These are phyloP conservation scores for Alca torda DNA, from an alignment of 2,797 vertebrate species.

Conservation along the genomic window DNA sequence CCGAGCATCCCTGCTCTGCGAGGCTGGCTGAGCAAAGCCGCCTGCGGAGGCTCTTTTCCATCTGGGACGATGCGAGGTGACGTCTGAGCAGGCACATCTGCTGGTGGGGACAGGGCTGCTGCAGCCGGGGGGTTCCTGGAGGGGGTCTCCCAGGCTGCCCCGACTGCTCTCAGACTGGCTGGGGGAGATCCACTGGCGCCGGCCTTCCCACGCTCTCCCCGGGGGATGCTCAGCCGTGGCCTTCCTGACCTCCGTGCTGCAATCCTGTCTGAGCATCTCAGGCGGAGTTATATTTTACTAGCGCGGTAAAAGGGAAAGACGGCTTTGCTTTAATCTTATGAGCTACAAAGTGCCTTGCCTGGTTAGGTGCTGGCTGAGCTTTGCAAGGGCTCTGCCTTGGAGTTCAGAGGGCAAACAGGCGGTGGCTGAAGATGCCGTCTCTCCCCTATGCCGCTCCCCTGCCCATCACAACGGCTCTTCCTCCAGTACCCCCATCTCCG, in stretches of 20 bases:
- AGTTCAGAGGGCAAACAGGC: neutral
- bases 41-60: neutral
- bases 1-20: rapidly evolving
- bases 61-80: neutral
- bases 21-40: neutral
- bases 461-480: neutral
- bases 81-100: neutral
- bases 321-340: neutral
- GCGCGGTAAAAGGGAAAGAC: neutral
- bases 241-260: neutral
- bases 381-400: neutral
- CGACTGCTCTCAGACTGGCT: neutral
- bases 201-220: neutral
- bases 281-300: neutral
- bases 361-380: neutral
- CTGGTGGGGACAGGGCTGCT: neutral
- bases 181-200: neutral
- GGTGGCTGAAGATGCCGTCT: neutral
- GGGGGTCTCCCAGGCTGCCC: neutral
- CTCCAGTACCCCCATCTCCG: neutral
- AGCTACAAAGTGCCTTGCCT: neutral
- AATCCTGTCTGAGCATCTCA: neutral
- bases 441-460: rapidly evolving
- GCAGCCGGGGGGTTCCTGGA: rapidly evolving
- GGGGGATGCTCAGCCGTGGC: neutral